Evolutionary conservation across 2,113 vertebrate genomes (phyloP), one percentile per base, ranked within the genome.

Genomic region (Bombycilla garrulus): DNA sequence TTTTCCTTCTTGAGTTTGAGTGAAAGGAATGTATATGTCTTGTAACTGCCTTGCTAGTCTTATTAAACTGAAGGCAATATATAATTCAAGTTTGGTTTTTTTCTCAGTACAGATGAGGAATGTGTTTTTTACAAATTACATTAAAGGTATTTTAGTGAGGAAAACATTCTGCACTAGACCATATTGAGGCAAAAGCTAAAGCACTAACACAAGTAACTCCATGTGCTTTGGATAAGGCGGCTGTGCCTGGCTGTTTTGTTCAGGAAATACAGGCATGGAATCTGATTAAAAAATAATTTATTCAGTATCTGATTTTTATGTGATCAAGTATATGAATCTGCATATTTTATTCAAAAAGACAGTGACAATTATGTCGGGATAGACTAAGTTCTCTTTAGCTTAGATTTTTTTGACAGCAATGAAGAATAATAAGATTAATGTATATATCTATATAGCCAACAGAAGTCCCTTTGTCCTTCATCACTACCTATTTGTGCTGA

Each of bases 361-460:
- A 87, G 69, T 73, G 91, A 45, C 50, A 93, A 54, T 42, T 92
- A 19, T 84, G 69, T 81, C 51, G 79, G 51, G 56, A 60, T 84
- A 84, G 38, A 57, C 20, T 40, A 51, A 86, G 17, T 70, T 92
- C 44, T 85, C 42, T 54, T 33, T 58, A 70, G 33, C 33, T 66
- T 57, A 84, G 28, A 70, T 84, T 65, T 89, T 81, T 83, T 84
- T 96, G 94, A 91, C 72, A 95, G 57, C 25, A 85, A 29, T 35
- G 36, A 20, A 73, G 69, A 86, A 21, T 86, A 94, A 93, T 89
- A 94, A 96, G 95, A 93, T 94, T 91, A 91, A 95, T 95, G 87
- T 81, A 77, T 81, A 78, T 89, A 73, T 40, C 72, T 69, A 11
- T 77, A 70, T 45, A 93, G 36, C 12, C 64, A 69, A 18, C 58